Evolutionary conservation across 2,888 invertebrate species (phyloP), one percentile per base, ranked within the genome.

Genomic region (Nomada fucata): DNA sequence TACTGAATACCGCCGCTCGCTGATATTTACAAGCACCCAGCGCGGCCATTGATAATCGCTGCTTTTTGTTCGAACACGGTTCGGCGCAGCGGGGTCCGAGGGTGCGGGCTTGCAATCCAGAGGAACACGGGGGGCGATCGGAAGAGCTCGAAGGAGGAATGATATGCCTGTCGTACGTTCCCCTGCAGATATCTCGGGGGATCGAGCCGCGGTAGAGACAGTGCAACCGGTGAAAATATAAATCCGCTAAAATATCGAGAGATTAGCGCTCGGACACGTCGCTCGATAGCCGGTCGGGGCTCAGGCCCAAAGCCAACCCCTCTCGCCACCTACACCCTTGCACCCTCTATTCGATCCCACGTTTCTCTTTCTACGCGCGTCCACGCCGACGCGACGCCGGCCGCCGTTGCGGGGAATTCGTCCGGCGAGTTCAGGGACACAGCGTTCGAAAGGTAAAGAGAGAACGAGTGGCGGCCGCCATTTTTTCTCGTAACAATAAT

Each of bases 401-500:
- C 2, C 36, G 10, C 73, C 11, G 52, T 50, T 29, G 53, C 68
- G 29, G 70, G 47, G 36, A 55, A 11, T 57, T 9, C 42, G 57
- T 36, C 47, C 59, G 55, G 13, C 20, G 23, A 18, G 36, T 63
- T 53, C 52, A 23, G 52, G 42, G 42, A 55, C 36, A 50, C 42
- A 20, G 60, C 4, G 42, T 26, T 9, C 23, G n/a, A 47, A 53
- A 42, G 64, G 47, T 55, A 50, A 13, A 65, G 61, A 26, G 47
- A 68, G 69, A 71, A 77, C 55, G 81, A n/a, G 53, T 52, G 69
- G 79, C 44, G 13, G 79, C 76, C 87, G 88, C 89, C 91, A 90
- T 92, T 92, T 91, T 90, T 92, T 90, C 93, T 91, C 93, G 93
- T 93, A 93, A 92, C 93, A 93, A 93, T 93, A 93, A 93, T 93